Evolutionary conservation across 1,140 invertebrate genomes (phyloP), one percentile per base, ranked within the genome.

Genomic region (Epicauta chinensis): DNA sequence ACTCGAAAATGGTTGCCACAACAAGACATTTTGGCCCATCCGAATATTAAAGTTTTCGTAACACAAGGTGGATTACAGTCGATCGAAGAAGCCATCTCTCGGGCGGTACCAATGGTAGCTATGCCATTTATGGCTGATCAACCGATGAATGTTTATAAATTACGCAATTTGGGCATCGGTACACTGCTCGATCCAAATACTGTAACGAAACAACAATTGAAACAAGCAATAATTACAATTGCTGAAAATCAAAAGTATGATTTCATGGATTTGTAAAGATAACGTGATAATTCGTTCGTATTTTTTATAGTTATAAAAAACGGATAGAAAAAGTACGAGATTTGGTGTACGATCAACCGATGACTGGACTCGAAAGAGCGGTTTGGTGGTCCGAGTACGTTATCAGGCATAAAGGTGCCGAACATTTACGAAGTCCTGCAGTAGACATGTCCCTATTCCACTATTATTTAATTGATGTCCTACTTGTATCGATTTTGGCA

Each of bases 1-100:
- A 64, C 81, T 1, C 72, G 69, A 15, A 77, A 78, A 38, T 88
- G 86, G 85, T 62, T 85, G 2, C 84, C 84, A 0, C 85, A 89
- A 60, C 80, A 78, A 44, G 82, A 83, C 60, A 72, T 86, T 54
- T 64, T 39, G 72, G 72, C 55, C 6, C 75, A 78, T 60, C 58
- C 53, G 6, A 67, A 70, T 53, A 53, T 65, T 7, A 59, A 59
- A 49, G 12, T 64, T 0, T 78, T 78, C 53, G 63, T 78, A 3
- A 71, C 69, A 11, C 76, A 78, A 59, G 75, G 75, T 45, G 76
- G 76, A n/a, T 58, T 71, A n/a, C 70, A 76, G 31, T 75, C 76
- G 9, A 60, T 68, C 10, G 71, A 70, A 37, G 76, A 79, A 58
- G 67, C 72, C 1, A 64, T 74, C 5, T 66, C 72, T 45, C 61